Evolutionary conservation across 2,888 invertebrate species (phyloP).

Genomic region (Lasioglossum pauxillum): DNA sequence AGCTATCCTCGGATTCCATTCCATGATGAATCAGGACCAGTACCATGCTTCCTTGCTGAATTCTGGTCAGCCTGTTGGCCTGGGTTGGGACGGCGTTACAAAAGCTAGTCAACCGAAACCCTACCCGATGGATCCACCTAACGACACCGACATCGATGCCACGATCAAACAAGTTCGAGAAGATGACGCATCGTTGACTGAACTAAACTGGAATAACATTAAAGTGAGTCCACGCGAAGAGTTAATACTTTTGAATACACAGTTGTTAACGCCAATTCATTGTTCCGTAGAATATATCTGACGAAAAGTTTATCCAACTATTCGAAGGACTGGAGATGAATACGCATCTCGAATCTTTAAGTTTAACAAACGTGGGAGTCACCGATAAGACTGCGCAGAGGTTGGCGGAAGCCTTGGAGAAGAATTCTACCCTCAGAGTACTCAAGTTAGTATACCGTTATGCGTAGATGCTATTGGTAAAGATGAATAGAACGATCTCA

Average conservation of each 20-base stretch:
- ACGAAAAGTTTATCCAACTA: conserved; percentile 96
- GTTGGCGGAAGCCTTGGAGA: conserved; percentile 93
- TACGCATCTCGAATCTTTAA: conserved; percentile 95
- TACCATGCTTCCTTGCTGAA: conserved; percentile 98
- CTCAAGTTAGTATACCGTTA: conserved; percentile 87
- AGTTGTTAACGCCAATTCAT: not conserved
- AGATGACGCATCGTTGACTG: conserved; percentile 94
- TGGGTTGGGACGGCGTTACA: conserved; percentile 98
- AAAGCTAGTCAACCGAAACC: conserved; percentile 96
- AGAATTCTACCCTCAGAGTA: conserved; percentile 92
- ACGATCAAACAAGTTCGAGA: conserved; percentile 95
- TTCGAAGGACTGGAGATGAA: conserved; percentile 95
- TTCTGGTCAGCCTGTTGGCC: conserved; percentile 95
- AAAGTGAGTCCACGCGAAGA: conserved; percentile 88
- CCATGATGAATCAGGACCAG: conserved; percentile 99
- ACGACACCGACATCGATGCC: conserved; percentile 97
- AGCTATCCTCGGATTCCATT: conserved; percentile 99
- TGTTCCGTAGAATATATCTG: conserved; percentile 94
- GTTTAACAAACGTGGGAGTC: conserved; percentile 97
- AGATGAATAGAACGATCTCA: not conserved
- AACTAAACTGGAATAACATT: conserved; percentile 99
- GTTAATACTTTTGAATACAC: not conserved
- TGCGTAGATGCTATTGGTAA: not conserved
- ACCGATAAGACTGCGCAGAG: conserved; percentile 94
- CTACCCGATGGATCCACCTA: conserved; percentile 97